Evolutionary conservation across 2,888 invertebrate genomes (phyloP).

Genomic region (Malacosoma neustria): DNA sequence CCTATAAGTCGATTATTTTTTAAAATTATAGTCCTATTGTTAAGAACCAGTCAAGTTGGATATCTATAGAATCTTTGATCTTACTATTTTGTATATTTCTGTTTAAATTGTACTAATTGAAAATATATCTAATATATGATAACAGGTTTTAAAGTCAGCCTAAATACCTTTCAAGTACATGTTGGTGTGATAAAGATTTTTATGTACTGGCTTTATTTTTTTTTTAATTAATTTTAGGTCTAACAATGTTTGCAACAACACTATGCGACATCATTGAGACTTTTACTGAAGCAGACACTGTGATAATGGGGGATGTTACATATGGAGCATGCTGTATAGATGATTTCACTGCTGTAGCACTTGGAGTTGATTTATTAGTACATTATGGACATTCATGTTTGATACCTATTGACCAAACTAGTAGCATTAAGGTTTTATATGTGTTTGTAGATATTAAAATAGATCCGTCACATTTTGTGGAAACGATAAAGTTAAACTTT

Average conservation of each 20-base stretch:
- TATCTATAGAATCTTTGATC: too few species aligned
- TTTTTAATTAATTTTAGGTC: slow-evolving; percentile 66
- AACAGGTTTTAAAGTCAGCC: too few species aligned
- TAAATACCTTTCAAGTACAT: too few species aligned
- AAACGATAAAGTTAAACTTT: slow-evolving; percentile 88
- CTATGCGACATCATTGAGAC: slow-evolving; percentile 94
- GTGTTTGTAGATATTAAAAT: slow-evolving; percentile 99
- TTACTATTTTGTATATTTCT: too few species aligned
- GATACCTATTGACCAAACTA: slow-evolving; percentile 89
- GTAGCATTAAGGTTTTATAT: slow-evolving; percentile 93
- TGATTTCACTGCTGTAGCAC: slow-evolving; percentile 93
- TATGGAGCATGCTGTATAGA: slow-evolving; percentile 99
- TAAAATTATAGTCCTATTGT: too few species aligned
- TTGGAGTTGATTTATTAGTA: slow-evolving; percentile 92
- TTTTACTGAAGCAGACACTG: slow-evolving; percentile 91
- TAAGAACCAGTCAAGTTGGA: too few species aligned
- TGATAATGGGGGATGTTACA: slow-evolving; percentile 99
- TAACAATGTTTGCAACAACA: slow-evolving; percentile 93
- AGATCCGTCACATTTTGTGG: slow-evolving; percentile 93
- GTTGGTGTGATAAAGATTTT: too few species aligned
- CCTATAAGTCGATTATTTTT: too few species aligned
- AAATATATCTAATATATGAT: too few species aligned
- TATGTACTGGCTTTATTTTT: too few species aligned
- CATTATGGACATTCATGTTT: slow-evolving; percentile 99
- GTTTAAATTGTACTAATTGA: too few species aligned